These are phyloP conservation scores for Aplodontia rufa DNA, from an alignment of 2,113 vertebrate genomes.

Conservation along the genomic window DNA sequence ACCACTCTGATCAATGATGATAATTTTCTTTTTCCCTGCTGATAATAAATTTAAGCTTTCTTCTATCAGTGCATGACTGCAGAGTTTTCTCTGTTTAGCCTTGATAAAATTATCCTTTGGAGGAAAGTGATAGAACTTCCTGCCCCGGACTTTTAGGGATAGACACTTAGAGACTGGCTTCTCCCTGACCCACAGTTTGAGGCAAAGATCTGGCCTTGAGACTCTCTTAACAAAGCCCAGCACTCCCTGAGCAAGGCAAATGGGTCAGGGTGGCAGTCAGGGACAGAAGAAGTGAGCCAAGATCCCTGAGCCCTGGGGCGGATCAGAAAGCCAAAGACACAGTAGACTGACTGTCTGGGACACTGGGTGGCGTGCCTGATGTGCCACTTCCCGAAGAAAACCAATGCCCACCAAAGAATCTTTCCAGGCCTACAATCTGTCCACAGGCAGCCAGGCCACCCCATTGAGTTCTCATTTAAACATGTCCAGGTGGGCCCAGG, in stretches of 20 bases:
- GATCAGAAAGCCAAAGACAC: background rate
- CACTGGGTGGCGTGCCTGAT: background rate
- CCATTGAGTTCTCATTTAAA: background rate
- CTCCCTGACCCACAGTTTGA: background rate
- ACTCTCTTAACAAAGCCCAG: background rate
- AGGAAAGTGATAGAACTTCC: background rate
- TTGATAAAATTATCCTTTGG: conserved; percentile 39
- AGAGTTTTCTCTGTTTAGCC: conserved; percentile 15
- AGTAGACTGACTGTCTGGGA: background rate
- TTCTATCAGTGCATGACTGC: background rate
- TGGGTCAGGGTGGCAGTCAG: background rate
- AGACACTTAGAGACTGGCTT: background rate
- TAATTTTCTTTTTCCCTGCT: conserved; percentile 64
- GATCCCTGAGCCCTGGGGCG: no score
- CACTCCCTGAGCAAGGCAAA: background rate
- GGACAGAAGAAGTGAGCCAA: background rate
- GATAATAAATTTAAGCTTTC: conserved; percentile 67
- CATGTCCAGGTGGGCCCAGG: background rate
- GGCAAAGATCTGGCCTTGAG: background rate
- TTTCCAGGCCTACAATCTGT: background rate
- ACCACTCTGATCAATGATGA: conserved; percentile 54
- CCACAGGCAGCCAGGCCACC: background rate
- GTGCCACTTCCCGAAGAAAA: background rate
- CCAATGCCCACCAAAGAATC: background rate
- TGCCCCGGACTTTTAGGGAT: background rate